phyloP scores from a whole-genome alignment of 2,113 vertebrate genomes.

The Podarcis muralis region DNA sequence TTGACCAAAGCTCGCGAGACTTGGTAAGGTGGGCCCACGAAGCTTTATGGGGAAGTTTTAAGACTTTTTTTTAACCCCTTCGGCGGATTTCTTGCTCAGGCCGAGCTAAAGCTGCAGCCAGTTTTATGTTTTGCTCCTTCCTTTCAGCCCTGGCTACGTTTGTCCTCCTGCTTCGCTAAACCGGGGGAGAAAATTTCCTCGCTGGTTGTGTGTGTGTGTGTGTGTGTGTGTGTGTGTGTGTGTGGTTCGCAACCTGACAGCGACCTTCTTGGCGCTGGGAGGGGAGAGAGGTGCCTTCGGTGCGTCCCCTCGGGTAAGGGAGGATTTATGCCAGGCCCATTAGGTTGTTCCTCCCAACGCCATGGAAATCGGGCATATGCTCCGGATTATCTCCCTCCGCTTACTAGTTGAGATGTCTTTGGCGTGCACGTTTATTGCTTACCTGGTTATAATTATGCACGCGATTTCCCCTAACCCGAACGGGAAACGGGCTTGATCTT shows the following conservation, averaged over 20 bases:
- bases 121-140: not conserved
- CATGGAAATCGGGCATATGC: not conserved
- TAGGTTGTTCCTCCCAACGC: not conserved
- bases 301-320: too few relatives aligned
- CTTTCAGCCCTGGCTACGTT: not conserved
- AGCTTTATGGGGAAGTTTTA: not conserved
- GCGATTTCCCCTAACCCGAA: not conserved
- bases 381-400: not conserved
- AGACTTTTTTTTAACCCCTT: not conserved
- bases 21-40: not conserved
- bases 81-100: not conserved
- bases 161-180: accelerated
- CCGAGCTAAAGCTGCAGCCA: too few relatives aligned
- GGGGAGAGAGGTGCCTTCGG: not conserved
- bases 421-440: not conserved
- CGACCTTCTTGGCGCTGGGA: not conserved
- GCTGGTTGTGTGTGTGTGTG: too few relatives aligned
- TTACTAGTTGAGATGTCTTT: not conserved
- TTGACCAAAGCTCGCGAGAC: not conserved
- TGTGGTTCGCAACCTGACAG: not conserved
- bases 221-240: too few relatives aligned
- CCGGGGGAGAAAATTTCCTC: accelerated
- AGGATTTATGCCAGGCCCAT: not conserved
- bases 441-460: constrained; percentile 6
- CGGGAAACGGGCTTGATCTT: not conserved